These are phyloP conservation scores for Sphaeridia pumilis DNA, from an alignment of 2,888 invertebrate species.

Conservation along the genomic window DNA sequence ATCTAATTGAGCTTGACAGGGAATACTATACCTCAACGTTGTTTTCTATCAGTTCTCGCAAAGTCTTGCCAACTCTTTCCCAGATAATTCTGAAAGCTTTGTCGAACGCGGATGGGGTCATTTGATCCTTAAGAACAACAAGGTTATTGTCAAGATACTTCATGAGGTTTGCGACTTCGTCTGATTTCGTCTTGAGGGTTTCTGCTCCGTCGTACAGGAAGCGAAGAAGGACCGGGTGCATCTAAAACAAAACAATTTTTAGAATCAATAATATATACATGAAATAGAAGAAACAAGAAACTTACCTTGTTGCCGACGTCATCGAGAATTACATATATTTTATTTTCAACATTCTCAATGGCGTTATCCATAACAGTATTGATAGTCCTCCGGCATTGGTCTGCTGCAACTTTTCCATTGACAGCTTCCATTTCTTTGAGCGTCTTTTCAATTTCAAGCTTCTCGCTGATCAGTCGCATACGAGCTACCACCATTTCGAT, in stretches of 20 bases:
- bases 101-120: constrained; percentile 83
- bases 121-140: constrained; percentile 64
- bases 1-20: no score
- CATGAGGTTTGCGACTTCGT: constrained; percentile 75
- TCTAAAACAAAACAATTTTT: constrained; percentile 44
- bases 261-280: no score
- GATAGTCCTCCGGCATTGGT: constrained; percentile 67
- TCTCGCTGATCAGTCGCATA: constrained; percentile 69
- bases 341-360: constrained; percentile 73
- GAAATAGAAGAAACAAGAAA: no score
- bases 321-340: constrained; percentile 75
- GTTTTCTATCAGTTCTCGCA: constrained; percentile 62
- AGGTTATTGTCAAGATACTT: constrained; percentile 84
- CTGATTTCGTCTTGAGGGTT: constrained; percentile 62
- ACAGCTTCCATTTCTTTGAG: constrained; percentile 51
- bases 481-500: constrained; percentile 88
- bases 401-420: constrained; percentile 64
- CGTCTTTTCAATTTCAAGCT: constrained; percentile 67
- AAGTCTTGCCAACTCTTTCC: constrained; percentile 67
- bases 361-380: constrained; percentile 75
- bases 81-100: constrained; percentile 75
- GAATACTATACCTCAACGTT: constrained; percentile 73
- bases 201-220: constrained; percentile 73
- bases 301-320: constrained; percentile 65
- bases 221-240: constrained; percentile 63